phyloP scores from a whole-genome alignment of 2,113 vertebrate genomes.

The Tamias sibiricus region DNA sequence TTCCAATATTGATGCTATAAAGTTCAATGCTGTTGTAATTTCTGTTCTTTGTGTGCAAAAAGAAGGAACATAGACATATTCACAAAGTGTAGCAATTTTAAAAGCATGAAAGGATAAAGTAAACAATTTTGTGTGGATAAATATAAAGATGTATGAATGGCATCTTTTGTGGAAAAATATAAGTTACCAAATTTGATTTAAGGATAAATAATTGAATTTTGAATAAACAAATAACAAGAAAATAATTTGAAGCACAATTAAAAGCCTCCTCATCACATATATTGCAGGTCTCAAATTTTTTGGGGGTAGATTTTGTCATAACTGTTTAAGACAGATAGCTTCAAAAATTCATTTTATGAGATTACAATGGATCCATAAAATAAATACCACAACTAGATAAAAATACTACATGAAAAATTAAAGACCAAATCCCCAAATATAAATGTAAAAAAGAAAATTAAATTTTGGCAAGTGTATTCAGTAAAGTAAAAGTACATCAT shows the following conservation, averaged over 20 bases:
- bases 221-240: conserved; percentile 2
- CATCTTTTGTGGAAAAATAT: neutral
- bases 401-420: conserved; percentile 10
- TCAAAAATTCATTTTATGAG: conserved; percentile 12
- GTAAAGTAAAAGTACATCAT: neutral
- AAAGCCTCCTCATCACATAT: neutral
- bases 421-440: neutral
- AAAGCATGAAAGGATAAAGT: neutral
- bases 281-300: neutral
- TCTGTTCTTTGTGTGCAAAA: neutral
- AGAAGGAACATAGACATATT: neutral
- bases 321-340: neutral
- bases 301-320: neutral
- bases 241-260: neutral
- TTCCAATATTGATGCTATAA: neutral
- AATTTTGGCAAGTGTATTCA: neutral
- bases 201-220: conserved; percentile 3
- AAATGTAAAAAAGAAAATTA: conserved; percentile 21
- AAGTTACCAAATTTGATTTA: neutral
- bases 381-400: neutral
- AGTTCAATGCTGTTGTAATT: neutral
- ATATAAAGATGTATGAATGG: neutral
- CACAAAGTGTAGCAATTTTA: neutral
- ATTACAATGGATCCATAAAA: neutral
- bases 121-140: neutral